Percentiles rank a stretch among this genome's conserved stretches.
Evolutionary conservation across 2,113 vertebrate species (phyloP).

Genomic region (Thermophis baileyi): DNA sequence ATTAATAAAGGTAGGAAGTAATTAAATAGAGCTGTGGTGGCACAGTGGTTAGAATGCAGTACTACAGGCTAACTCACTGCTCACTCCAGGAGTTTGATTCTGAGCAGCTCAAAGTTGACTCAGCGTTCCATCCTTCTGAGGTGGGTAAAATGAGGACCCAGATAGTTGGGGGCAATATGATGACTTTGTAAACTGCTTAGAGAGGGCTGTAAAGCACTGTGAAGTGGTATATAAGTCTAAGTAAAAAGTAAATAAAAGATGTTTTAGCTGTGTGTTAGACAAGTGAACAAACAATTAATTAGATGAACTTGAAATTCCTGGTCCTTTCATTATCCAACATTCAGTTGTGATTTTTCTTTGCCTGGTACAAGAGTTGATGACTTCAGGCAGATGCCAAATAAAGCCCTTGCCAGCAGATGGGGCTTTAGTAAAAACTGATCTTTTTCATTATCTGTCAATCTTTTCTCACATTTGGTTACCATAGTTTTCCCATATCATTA

Average conservation of each 20-base stretch:
- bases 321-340: background rate
- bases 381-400: background rate
- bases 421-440: background rate
- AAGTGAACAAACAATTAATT: background rate
- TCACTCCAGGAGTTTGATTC: no score
- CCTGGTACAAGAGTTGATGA: background rate
- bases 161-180: no score
- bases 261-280: background rate
- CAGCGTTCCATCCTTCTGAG: no score
- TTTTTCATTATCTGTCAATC: background rate
- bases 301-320: background rate
- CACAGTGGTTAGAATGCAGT: no score
- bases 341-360: background rate
- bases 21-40: background rate
- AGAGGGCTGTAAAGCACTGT: no score
- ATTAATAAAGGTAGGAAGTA: background rate
- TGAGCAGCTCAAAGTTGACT: no score
- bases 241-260: background rate
- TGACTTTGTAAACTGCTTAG: no score
- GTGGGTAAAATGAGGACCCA: no score
- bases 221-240: no score
- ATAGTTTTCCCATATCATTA: background rate
- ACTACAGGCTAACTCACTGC: no score
- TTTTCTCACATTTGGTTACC: constrained; percentile 1
- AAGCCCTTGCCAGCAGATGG: background rate